These are phyloP conservation scores for Acronicta psi DNA, from an alignment of 2,888 invertebrate genomes.

Conservation along the genomic window DNA sequence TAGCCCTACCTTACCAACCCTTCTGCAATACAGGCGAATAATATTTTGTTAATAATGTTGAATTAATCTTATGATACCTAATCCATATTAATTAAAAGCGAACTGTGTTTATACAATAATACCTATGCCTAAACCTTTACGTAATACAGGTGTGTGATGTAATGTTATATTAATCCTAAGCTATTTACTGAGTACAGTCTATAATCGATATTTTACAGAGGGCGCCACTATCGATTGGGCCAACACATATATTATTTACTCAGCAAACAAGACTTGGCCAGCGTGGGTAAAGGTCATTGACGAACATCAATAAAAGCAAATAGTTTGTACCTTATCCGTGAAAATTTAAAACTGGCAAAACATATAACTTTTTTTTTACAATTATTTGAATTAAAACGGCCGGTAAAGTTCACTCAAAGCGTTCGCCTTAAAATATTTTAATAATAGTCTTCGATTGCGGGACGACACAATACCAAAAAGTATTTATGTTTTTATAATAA, in stretches of 20 bases:
- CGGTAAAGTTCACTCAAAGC: conserved; percentile 18
- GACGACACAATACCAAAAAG: conserved; percentile 27
- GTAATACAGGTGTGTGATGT: no score
- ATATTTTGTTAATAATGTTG: no score
- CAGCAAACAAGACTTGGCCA: conserved; percentile 17
- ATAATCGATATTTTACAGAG: conserved; percentile 1
- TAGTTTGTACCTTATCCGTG: no score
- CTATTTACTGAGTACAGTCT: background rate
- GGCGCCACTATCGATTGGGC: conserved; percentile 12
- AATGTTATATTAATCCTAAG: no score
- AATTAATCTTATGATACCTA: no score
- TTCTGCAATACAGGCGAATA: no score
- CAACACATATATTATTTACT: conserved; percentile 28
- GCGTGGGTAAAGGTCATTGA: conserved; percentile 40
- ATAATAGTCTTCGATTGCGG: conserved; percentile 12
- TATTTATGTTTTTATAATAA: conserved; percentile 27
- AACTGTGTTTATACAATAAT: no score
- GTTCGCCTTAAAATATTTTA: conserved; percentile 11
- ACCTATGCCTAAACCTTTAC: no score
- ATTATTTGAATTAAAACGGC: conserved; percentile 36
- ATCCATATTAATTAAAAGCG: no score
- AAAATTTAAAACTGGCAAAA: no score
- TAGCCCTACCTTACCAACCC: no score
- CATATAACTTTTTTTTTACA: conserved; percentile 12
- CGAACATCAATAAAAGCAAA: conserved; percentile 17